These are phyloP conservation scores for Anoura caudifer DNA, from an alignment of 2,113 vertebrate genomes.

Conservation along the genomic window DNA sequence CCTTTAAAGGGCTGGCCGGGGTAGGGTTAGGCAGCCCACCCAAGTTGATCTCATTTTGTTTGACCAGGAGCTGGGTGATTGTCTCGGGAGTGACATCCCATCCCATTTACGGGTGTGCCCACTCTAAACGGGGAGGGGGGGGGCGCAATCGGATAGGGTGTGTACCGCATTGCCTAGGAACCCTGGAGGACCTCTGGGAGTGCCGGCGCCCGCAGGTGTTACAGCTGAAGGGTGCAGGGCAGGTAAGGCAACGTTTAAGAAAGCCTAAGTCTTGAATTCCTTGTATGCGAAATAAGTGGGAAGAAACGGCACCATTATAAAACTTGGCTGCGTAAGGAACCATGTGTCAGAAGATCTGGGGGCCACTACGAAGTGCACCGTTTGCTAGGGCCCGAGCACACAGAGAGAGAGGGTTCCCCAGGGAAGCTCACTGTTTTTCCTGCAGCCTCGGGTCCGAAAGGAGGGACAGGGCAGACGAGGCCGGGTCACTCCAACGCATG, in stretches of 20 bases:
- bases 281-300: background rate
- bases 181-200: background rate
- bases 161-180: background rate
- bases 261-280: background rate
- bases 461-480: background rate
- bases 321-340: background rate
- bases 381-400: background rate
- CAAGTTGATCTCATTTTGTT: background rate
- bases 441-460: background rate
- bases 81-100: background rate
- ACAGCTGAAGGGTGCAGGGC: background rate
- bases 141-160: background rate
- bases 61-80: background rate
- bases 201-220: background rate
- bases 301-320: background rate
- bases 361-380: background rate
- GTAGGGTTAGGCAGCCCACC: background rate
- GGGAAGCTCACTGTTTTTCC: background rate
- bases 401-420: fast-evolving
- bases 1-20: background rate
- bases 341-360: background rate
- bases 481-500: background rate
- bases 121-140: background rate
- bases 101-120: background rate
- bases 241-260: background rate